These are phyloP conservation scores for Drosophila athabasca DNA, from an alignment of 1,140 invertebrate species.

Conservation along the genomic window DNA sequence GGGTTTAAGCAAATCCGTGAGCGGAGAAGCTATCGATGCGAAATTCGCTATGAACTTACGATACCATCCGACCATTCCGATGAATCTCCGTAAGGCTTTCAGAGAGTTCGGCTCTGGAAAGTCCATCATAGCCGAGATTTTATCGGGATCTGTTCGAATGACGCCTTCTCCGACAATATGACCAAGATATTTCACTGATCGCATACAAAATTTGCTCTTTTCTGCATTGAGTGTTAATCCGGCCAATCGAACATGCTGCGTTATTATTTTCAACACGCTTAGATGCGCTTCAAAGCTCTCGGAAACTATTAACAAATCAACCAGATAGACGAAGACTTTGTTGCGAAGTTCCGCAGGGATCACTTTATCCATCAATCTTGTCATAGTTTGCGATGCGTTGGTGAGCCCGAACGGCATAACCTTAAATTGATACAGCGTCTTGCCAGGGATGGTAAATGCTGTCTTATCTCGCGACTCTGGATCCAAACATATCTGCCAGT, in stretches of 20 bases:
- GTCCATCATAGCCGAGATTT: constrained; percentile 5
- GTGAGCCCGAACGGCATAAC: constrained; percentile 4
- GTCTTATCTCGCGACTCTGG: too few relatives aligned
- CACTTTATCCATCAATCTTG: constrained; percentile 9
- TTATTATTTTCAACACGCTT: too few relatives aligned
- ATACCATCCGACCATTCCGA: background rate
- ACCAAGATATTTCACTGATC: constrained; percentile 1
- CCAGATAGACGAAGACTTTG: too few relatives aligned
- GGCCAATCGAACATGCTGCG: too few relatives aligned
- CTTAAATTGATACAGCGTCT: background rate
- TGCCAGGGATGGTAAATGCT: background rate
- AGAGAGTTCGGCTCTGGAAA: background rate
- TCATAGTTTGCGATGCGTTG: constrained; percentile 2
- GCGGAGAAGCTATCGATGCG: background rate
- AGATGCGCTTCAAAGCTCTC: background rate
- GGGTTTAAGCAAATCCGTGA: background rate
- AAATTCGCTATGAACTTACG: background rate
- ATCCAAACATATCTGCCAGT: too few relatives aligned
- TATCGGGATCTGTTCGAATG: constrained; percentile 7
- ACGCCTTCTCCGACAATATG: constrained; percentile 17
- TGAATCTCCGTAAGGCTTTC: background rate
- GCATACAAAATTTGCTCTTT: constrained; percentile 16
- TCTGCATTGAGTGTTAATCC: constrained; percentile 6
- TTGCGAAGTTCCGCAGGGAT: too few relatives aligned
- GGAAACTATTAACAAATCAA: too few relatives aligned